Evolutionary conservation across 2,888 invertebrate species (phyloP), one percentile per base, ranked within the genome.

Genomic region (Nomada goodeniana): DNA sequence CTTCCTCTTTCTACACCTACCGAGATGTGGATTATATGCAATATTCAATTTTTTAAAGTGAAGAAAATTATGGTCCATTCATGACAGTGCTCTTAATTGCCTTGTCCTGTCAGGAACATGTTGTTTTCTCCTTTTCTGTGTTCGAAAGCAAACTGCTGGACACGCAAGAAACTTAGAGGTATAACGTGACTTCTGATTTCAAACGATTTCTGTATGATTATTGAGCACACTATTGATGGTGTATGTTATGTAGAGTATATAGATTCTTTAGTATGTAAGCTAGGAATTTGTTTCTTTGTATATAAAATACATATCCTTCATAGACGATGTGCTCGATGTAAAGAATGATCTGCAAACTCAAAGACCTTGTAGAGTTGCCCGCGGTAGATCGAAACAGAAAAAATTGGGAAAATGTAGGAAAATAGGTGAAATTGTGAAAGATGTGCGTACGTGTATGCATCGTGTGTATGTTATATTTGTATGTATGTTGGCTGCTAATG

Each of bases 301-400:
- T 89, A 93, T 93, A 93, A 93, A 90, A 93, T 89, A 93, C 92
- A 93, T 93, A 93, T 93, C 92, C 88, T 85, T 86, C 87, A 82
- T 89, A 88, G 87, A 82, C 82, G 74, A 89, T 88, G 89, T 90
- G 89, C 91, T 91, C 90, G 88, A 86, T 92, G 88, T 91, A 89
- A 90, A 90, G 80, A 89, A 82, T 85, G 81, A 86, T 88, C 86
- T 82, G 83, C 87, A 83, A 88, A 76, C 85, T 86, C 76, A 53
- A 87, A 86, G 83, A 86, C 80, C 73, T 89, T 88, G 84, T 82
- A 84, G 72, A 86, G 76, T 83, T 72, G 74, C 84, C 80, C 81
- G 77, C 80, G 83, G 79, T 84, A 85, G 82, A 75, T 80, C 71
- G 74, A 52, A 64, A 26, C 10, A 64, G n/a, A 47, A 50, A 9